A percentile compares a stretch with the other conserved stretches of the same genome.
Conservation (phyloP, 2,113 vertebrate genomes). For the Bubo bubo region DNA sequence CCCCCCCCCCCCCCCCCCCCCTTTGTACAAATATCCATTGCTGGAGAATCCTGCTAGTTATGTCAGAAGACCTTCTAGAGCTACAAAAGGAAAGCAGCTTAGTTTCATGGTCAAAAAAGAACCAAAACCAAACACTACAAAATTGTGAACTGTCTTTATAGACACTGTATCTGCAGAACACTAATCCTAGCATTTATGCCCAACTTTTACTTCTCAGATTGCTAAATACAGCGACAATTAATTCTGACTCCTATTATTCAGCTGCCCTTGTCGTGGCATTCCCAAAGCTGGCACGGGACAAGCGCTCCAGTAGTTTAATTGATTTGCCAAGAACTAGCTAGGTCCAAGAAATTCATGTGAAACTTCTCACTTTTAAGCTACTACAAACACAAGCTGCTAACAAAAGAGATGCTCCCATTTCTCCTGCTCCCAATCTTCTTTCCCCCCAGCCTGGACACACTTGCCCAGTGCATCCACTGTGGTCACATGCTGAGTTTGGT, state of each 20-base stretch:
- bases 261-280: neutral
- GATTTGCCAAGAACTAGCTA: neutral
- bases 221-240: neutral
- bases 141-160: neutral
- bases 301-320: neutral
- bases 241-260: neutral
- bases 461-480: neutral
- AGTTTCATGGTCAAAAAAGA: neutral
- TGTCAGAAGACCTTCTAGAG: neutral
- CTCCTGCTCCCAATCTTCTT: neutral
- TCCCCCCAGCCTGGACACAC: fast-evolving
- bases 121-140: neutral
- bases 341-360: fast-evolving
- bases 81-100: neutral
- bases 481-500: neutral
- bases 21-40: neutral
- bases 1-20: too few relatives aligned
- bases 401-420: neutral
- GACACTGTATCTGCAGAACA: neutral
- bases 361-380: neutral
- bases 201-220: neutral
- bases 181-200: neutral
- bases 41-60: neutral
- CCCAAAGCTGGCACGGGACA: neutral
- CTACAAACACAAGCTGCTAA: neutral